Base-by-base conservation (phyloP, 2,113 vertebrate genomes). In the Gracilinanus agilis region DNA sequence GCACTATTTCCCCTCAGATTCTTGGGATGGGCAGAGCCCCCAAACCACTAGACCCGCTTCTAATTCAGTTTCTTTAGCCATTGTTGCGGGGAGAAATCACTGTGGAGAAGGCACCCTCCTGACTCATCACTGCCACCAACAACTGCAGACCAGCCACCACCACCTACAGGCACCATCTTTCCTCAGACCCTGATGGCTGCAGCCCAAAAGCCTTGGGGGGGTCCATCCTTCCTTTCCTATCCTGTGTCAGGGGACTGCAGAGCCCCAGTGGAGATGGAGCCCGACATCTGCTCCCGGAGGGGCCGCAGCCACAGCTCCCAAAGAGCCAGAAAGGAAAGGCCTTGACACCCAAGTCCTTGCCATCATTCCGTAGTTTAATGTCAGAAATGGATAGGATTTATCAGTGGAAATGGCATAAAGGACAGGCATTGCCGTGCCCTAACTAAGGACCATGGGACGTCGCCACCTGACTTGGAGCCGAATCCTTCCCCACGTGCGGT, bases 1-100 rank as follows among this genome's bases (percentile, higher is more conserved):
- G 1, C 0, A 1, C 12, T 13, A 75, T n/a, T 13, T 75, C 61
- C 34, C 61, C 61, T n/a, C 29, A n/a, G 61, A 21, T 34, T n/a
- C 16, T 75, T 19, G 67, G 0, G 6, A n/a, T 40, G 13, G n/a
- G 34, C 34, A n/a, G 13, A 11, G 19, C n/a, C 61, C 12, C 29
- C 61, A 34, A 34, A 67, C 29, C 29, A n/a, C 67, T 75, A 21
- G 13, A 40, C 6, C 34, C 21, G 16, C 67, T 75, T 75, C 34
- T 16, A 7, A 8, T 5, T 75, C 67, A 75, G 6, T 13, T 13
- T n/a, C 67, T 40, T 13, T n/a, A 75, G 3, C 67, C 67, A 75
- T 40, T 6, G 8, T 8, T 6, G 16, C 19, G 0, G 16, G 6
- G n/a, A n/a, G n/a, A n/a, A n/a, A n/a, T n/a, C n/a, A n/a, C n/a